Evolutionary conservation across 2,888 invertebrate species (phyloP).

Genomic region (Melipona beecheii): DNA sequence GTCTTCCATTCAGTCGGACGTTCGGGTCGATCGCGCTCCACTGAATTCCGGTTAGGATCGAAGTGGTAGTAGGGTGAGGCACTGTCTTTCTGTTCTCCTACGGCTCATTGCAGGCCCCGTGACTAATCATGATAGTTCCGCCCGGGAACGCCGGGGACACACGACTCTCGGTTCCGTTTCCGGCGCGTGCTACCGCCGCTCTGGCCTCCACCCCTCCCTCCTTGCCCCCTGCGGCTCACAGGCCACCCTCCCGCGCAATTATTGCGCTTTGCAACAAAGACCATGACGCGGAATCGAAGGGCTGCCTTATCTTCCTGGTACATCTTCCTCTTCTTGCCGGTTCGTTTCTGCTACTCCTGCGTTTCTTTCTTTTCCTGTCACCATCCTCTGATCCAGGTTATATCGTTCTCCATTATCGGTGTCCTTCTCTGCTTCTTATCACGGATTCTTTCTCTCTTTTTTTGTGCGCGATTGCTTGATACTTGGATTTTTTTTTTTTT

Average conservation of each 20-base stretch:
- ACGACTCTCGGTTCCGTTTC: constrained; percentile 83
- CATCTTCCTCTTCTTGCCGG: constrained; percentile 36
- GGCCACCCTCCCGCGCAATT: constrained; percentile 80
- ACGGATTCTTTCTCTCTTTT: background rate
- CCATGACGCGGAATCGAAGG: constrained; percentile 70
- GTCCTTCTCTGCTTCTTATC: background rate
- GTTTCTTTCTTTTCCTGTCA: constrained; percentile 9
- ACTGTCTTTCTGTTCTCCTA: constrained; percentile 73
- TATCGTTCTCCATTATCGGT: constrained; percentile 21
- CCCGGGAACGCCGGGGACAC: constrained; percentile 83
- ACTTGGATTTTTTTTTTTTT: no score
- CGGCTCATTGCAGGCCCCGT: constrained; percentile 81
- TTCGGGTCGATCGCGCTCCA: constrained; percentile 70
- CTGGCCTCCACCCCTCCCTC: constrained; percentile 1
- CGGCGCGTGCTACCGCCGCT: constrained; percentile 79
- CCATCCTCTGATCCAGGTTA: constrained; percentile 14
- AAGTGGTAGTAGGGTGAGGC: constrained; percentile 20
- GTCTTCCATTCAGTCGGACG: constrained; percentile 34
- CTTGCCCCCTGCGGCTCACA: constrained; percentile 54
- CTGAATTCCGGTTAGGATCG: constrained; percentile 53
- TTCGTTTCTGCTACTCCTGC: constrained; percentile 29
- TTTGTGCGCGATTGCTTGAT: background rate
- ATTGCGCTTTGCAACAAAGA: constrained; percentile 81
- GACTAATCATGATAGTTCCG: constrained; percentile 85
- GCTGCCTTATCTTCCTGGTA: constrained; percentile 64